Percentiles rank a stretch among this genome's conserved stretches.
Evolutionary conservation across 2,888 invertebrate species (phyloP).

Genomic region (Griposia aprilina): DNA sequence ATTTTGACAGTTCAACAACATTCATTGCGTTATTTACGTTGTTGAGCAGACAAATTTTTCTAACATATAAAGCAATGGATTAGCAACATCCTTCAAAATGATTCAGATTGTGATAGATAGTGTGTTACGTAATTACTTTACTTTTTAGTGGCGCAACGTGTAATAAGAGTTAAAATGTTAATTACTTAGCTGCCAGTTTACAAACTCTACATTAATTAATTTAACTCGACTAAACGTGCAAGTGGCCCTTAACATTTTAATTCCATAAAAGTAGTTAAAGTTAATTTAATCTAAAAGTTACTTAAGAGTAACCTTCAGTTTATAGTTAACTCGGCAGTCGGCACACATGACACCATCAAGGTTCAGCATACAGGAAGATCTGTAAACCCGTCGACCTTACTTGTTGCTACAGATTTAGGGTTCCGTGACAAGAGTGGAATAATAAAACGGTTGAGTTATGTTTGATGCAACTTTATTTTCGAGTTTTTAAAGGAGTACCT

Average conservation of each 20-base stretch:
- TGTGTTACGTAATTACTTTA: no score
- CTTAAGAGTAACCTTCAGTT: slow-evolving; percentile 25
- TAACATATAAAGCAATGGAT: no score
- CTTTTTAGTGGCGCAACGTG: no score
- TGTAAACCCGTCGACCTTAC: slow-evolving; percentile 42
- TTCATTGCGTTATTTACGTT: no score
- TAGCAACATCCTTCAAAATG: no score
- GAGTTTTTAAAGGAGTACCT: background rate
- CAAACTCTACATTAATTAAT: no score
- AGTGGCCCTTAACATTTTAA: background rate
- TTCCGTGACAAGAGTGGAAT: slow-evolving; percentile 13
- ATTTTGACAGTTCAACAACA: no score
- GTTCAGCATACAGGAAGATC: slow-evolving; percentile 50
- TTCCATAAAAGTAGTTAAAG: background rate
- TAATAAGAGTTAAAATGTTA: no score
- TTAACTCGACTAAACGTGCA: no score
- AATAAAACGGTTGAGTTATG: slow-evolving; percentile 2
- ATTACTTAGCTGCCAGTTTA: no score
- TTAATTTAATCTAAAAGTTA: background rate
- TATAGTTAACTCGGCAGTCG: slow-evolving; percentile 5
- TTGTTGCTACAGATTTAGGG: slow-evolving; percentile 33
- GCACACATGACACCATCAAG: slow-evolving; percentile 32
- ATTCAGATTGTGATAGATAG: no score
- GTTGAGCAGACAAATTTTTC: no score
- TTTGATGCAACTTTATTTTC: background rate